Evolutionary conservation across 2,797 vertebrate species (phyloP).

Genomic region (Silurus aristotelis): DNA sequence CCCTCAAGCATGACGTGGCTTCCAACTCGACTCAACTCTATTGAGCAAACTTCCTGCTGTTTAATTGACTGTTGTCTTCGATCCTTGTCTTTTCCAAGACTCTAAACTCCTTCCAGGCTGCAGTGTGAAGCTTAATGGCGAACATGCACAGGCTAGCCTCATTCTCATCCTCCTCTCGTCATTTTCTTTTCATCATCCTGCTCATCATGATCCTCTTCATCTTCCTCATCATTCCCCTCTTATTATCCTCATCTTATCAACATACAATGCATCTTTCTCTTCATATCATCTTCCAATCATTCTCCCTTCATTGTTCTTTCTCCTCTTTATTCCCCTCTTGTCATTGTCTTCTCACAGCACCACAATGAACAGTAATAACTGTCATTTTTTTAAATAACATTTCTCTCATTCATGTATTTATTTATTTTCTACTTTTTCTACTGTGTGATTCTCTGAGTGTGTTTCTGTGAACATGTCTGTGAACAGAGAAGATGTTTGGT

Average conservation of each 20-base stretch:
- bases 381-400: conserved; percentile 39
- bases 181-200: no score
- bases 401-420: conserved; percentile 54
- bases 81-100: conserved; percentile 1
- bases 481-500: conserved; percentile 41
- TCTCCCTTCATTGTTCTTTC: conserved; percentile 9
- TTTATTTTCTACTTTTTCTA: conserved; percentile 48
- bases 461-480: conserved; percentile 60
- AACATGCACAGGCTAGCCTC: conserved; percentile 10
- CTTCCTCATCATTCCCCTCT: no score
- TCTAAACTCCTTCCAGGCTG: background rate
- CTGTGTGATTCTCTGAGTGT: conserved; percentile 55
- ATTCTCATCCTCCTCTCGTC: conserved; percentile 2
- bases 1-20: conserved; percentile 21
- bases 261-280: no score
- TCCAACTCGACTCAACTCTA: conserved; percentile 33
- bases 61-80: conserved; percentile 1
- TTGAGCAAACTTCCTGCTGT: conserved; percentile 20
- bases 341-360: conserved; percentile 39
- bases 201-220: conserved; percentile 6
- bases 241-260: conserved; percentile 1
- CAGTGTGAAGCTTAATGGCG: conserved; percentile 8
- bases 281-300: background rate
- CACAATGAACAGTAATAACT: conserved; percentile 23
- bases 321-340: background rate